Percentiles rank a stretch among this genome's conserved stretches.
Evolutionary conservation across 1,140 invertebrate genomes (phyloP).

Genomic region (Stenopsyche tienmushanensis): DNA sequence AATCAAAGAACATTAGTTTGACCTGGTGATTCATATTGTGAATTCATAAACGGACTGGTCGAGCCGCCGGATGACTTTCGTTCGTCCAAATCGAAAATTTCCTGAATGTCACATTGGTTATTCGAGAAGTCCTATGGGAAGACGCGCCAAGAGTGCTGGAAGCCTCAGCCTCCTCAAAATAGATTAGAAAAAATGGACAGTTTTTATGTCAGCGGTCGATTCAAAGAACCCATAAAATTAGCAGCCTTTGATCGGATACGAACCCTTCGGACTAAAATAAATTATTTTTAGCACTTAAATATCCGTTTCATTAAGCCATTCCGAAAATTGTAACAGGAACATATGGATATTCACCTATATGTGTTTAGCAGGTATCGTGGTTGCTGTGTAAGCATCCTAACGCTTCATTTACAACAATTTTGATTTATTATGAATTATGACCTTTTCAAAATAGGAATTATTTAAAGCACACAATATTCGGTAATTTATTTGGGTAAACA

Average conservation of each 20-base stretch:
- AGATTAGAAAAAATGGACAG: too few relatives aligned
- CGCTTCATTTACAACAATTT: background rate
- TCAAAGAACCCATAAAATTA: slow-evolving; percentile 9
- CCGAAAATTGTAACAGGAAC: background rate
- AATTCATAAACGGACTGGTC: too few relatives aligned
- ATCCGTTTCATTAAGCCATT: slow-evolving; percentile 13
- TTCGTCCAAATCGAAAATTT: too few relatives aligned
- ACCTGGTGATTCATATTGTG: background rate
- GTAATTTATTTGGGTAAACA: too few relatives aligned
- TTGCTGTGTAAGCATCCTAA: too few relatives aligned
- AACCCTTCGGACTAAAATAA: background rate
- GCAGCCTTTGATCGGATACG: background rate
- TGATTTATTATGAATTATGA: background rate
- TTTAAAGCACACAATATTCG: too few relatives aligned
- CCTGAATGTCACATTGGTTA: background rate
- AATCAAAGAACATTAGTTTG: background rate
- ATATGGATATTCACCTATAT: too few relatives aligned
- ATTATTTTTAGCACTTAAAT: slow-evolving; percentile 10
- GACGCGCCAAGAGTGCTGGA: background rate
- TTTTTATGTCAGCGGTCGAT: background rate
- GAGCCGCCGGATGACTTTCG: too few relatives aligned
- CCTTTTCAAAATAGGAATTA: background rate
- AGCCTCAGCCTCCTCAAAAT: too few relatives aligned
- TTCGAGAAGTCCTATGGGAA: background rate
- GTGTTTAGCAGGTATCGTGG: slow-evolving; percentile 17